Evolutionary conservation across 2,113 vertebrate species (phyloP), one percentile per base, ranked within the genome.

Genomic region (Entelurus aequoreus): DNA sequence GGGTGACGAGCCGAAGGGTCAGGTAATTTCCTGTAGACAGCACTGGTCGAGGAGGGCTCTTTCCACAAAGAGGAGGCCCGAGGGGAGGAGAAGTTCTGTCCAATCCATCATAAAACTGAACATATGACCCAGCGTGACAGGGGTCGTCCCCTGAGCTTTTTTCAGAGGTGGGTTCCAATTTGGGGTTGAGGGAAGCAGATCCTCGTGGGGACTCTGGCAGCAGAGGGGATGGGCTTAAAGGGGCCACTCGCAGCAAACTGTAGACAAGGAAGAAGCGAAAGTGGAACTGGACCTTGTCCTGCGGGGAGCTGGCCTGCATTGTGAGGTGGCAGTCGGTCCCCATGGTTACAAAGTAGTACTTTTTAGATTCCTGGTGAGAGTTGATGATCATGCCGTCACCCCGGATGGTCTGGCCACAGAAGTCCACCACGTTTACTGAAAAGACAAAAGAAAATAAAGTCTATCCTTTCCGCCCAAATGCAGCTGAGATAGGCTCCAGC

Each of bases 241-340:
- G 83, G 4, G 87, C 84, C 47, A 88, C 87, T 6, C 87, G 80
- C 15, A 90, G 76, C 71, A 93, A 77, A 80, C 92, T 94, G 88
- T 93, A 94, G 48, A 95, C 94, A 75, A 94, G 85, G 83, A 95
- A 94, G 84, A 92, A 95, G 57, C 91, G 91, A 65, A 94, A 95
- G 77, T 94, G 87, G 88, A 95, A 94, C 79, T 87, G 90, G 66
- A 94, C 88, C 66, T 91, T 90, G 80, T 94, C 91, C 58, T 83
- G 80, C 0, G 89, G 82, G 8, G 86, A 82, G 0, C 83, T 86
- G 0, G 92, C 91, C 77, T 81, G 88, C 86, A 94, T 74, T 58
- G 92, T 93, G n/a, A 95, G 80, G 63, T 85, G 47, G 72, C 93
- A 94, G 86, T 95, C 92, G 0, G 91, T 92, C 28, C 87, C 90